Evolutionary conservation across 2,113 vertebrate genomes (phyloP), one percentile per base, ranked within the genome.

Genomic region (Centropus unirufus): DNA sequence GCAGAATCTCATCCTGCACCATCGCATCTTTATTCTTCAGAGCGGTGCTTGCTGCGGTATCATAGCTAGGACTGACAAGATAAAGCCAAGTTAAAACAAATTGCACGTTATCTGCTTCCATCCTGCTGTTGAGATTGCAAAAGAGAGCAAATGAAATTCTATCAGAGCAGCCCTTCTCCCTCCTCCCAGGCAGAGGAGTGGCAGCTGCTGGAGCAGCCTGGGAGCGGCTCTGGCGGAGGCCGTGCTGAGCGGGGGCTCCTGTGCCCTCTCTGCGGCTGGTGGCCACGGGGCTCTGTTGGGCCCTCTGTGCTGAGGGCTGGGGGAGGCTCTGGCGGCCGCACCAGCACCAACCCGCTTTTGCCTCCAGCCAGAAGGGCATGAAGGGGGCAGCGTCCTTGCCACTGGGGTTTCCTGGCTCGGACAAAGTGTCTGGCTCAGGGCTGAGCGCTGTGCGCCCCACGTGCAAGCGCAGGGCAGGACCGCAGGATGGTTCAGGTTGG

Each of bases 81-180:
- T 88, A 90, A 92, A 95, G 49, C 78, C 54, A 55, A 94, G 75
- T 87, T 94, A 94, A 94, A 95, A 93, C 90, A 96, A 93, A 87
- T 79, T 87, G 49, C 75, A 90, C 55, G 42, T 94, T 88, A 93
- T 83, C 78, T 88, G 78, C 75, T 95, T 93, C 67, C 70, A 83
- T 79, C 27, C 75, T 80, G 46, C 82, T 79, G 78, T 69, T 91
- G 75, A 49, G 67, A 83, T 69, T 76, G 77, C 70, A 42, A 78
- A 79, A 82, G 82, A 90, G 70, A 90, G 83, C 67, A 88, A 93
- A 92, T 69, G 27, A 75, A 95, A 86, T 92, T 83, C 46, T 94
- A 1, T 51, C 42, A 76, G 79, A 63, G 57, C 52, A 92, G 51
- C 63, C 90, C 63, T 79, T 61, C 54, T 93, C 46, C n/a, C 18